A percentile compares a stretch with the other conserved stretches of the same genome.
These are phyloP conservation scores for Scaptomyza hsui DNA, from an alignment of 1,140 invertebrate species.

Conservation along the genomic window DNA sequence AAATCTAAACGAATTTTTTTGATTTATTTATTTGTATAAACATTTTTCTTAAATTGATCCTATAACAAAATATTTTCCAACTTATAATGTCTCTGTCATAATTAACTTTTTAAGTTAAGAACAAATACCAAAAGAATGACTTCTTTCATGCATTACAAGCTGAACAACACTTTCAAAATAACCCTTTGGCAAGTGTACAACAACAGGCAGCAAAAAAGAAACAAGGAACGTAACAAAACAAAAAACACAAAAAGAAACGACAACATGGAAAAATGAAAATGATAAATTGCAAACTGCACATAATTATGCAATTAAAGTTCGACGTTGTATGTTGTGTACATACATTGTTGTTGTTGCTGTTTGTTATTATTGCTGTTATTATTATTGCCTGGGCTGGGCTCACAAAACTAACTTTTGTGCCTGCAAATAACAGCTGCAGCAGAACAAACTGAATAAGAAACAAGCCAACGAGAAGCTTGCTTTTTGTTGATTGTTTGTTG, in stretches of 20 bases:
- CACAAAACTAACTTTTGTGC: constrained; percentile 51
- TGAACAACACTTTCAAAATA: not conserved
- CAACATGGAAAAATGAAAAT: constrained; percentile 83
- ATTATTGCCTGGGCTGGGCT: constrained; percentile 65
- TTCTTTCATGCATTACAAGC: too few species aligned
- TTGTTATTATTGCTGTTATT: constrained; percentile 67
- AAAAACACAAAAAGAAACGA: constrained; percentile 44
- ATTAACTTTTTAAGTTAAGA: too few species aligned
- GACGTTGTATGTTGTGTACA: constrained; percentile 65
- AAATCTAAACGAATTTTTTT: too few species aligned
- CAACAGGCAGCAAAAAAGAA: constrained; percentile 27
- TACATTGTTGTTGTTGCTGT: constrained; percentile 32
- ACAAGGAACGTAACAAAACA: constrained; percentile 32
- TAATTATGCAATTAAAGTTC: constrained; percentile 84
- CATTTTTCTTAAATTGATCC: too few species aligned
- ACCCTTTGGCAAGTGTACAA: constrained; percentile 4
- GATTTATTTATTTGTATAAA: too few species aligned
- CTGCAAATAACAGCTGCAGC: constrained; percentile 36
- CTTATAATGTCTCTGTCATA: too few species aligned
- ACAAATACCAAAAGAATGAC: too few species aligned
- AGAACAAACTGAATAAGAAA: constrained; percentile 15
- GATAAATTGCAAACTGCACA: constrained; percentile 84
- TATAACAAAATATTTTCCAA: too few species aligned
- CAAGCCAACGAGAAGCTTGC: constrained; percentile 22
- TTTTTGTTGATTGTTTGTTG: constrained; percentile 11